phyloP scores from a whole-genome alignment of 2,113 vertebrate species.

The Potamarius usumacintae region DNA sequence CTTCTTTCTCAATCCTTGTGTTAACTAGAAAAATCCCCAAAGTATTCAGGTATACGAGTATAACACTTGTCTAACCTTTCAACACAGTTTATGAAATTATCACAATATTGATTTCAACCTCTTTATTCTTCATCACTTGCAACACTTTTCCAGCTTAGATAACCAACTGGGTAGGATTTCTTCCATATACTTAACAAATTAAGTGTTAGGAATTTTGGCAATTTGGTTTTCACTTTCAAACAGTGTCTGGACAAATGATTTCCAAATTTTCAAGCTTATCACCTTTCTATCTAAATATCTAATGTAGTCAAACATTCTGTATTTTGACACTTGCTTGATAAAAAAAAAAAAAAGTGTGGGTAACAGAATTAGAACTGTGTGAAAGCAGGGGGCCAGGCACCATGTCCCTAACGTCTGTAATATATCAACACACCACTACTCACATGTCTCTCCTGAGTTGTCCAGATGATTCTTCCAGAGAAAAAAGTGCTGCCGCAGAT shows the following conservation, averaged over 20 bases:
- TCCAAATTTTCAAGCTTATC: not conserved
- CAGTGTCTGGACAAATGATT: not conserved
- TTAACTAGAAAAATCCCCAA: slow-evolving; percentile 63
- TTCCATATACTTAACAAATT: not conserved
- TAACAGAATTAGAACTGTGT: not conserved
- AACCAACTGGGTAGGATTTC: not conserved
- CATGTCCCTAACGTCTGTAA: not conserved
- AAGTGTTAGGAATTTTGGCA: too few relatives aligned
- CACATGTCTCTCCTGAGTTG: slow-evolving; percentile 53
- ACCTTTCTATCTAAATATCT: too few relatives aligned
- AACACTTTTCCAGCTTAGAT: not conserved
- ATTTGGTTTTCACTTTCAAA: not conserved
- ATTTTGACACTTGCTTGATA: too few relatives aligned
- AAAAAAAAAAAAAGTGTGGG: too few relatives aligned
- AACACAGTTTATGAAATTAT: not conserved
- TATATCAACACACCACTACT: slow-evolving; percentile 50
- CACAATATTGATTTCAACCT: not conserved
- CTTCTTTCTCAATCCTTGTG: slow-evolving; percentile 42
- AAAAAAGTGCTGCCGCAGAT: slow-evolving; percentile 72
- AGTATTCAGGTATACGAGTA: not conserved
- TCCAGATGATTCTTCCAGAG: slow-evolving; percentile 62
- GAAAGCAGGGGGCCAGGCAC: not conserved
- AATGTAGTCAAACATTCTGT: too few relatives aligned
- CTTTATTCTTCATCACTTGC: not conserved
- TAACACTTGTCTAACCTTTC: not conserved